phyloP scores from a whole-genome alignment of 2,888 invertebrate genomes.

The Allygus modestus region DNA sequence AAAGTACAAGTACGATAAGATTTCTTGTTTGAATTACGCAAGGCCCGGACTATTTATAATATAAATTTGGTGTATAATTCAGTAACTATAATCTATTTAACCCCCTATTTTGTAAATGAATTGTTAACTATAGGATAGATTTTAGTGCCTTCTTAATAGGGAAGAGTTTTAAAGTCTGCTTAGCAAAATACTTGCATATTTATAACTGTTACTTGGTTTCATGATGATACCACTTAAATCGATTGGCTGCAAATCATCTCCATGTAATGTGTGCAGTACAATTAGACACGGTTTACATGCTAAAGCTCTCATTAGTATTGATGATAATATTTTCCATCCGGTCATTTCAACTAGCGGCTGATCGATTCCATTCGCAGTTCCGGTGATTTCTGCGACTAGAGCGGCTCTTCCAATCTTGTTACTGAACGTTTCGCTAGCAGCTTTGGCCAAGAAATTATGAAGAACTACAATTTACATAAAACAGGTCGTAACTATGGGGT shows the following conservation, averaged over 20 bases:
- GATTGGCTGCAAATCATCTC: not conserved
- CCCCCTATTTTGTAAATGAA: too few relatives aligned
- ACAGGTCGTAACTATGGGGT: not conserved
- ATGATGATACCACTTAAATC: too few relatives aligned
- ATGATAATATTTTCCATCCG: constrained; percentile 20
- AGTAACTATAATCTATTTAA: too few relatives aligned
- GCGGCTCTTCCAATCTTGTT: constrained; percentile 18
- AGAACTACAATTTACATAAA: constrained; percentile 6
- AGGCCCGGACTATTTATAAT: too few relatives aligned
- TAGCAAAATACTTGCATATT: too few relatives aligned
- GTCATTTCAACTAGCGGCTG: not conserved
- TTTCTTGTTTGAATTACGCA: too few relatives aligned
- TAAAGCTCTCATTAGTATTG: not conserved
- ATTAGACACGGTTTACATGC: constrained; percentile 11
- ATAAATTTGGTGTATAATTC: too few relatives aligned
- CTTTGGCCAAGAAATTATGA: not conserved
- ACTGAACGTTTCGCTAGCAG: not conserved
- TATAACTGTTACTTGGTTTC: too few relatives aligned
- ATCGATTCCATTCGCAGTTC: constrained; percentile 9
- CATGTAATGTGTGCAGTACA: not conserved
- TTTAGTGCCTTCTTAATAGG: too few relatives aligned
- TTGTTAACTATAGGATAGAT: too few relatives aligned
- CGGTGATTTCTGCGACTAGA: constrained; percentile 15
- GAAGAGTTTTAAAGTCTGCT: too few relatives aligned
- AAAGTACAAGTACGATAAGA: too few relatives aligned